phyloP scores from a whole-genome alignment of 92 coral and sea anemone genomes.

The Phenganax subtilis region DNA sequence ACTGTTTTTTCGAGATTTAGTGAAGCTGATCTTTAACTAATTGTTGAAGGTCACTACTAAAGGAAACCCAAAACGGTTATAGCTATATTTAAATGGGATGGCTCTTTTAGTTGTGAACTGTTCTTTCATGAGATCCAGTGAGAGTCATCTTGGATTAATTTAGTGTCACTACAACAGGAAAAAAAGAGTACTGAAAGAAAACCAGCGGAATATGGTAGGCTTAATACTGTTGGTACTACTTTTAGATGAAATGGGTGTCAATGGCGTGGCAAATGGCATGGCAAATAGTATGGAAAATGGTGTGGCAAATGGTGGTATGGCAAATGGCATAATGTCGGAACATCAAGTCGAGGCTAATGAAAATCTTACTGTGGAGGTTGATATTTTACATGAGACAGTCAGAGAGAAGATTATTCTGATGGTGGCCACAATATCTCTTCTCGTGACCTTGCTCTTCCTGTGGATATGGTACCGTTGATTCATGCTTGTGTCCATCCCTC shows the following conservation, averaged over 20 bases:
- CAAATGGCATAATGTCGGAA: constrained; percentile 3
- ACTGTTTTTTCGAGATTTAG: background rate
- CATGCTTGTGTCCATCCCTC: no score
- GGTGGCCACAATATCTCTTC: constrained; percentile 50
- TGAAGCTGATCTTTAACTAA: no score
- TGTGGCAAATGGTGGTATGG: constrained; percentile 10
- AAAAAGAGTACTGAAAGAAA: background rate
- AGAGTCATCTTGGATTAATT: background rate
- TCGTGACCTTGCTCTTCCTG: constrained; percentile 55
- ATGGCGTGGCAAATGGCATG: constrained; percentile 1
- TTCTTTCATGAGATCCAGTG: constrained; percentile 1
- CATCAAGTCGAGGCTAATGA: constrained; percentile 2
- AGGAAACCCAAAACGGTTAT: no score
- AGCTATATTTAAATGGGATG: background rate
- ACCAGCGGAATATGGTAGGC: background rate
- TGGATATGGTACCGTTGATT: constrained; percentile 67
- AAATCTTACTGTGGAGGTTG: background rate
- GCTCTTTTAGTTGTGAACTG: background rate
- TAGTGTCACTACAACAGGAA: background rate
- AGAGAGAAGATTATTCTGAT: constrained; percentile 13
- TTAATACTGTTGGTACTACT: background rate
- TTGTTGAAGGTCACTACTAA: no score
- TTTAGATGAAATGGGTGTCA: constrained; percentile 1
- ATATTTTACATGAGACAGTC: constrained; percentile 9
- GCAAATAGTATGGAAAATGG: background rate